phyloP scores from a whole-genome alignment of 1,140 invertebrate genomes.

The Nephila pilipes region DNA sequence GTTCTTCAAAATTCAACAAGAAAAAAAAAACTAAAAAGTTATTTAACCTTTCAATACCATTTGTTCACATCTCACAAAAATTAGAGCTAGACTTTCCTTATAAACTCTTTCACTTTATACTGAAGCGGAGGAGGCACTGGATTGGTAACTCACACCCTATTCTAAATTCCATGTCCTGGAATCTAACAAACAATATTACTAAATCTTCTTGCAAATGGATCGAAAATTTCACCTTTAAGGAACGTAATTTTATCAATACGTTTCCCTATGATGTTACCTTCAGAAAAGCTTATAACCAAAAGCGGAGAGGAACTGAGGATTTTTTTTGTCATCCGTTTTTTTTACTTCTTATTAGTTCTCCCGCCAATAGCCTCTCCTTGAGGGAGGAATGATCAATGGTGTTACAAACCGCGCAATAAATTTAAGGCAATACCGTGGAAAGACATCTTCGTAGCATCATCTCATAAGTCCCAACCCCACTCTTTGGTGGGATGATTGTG shows the following conservation, averaged over 20 bases:
- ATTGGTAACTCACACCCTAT: conserved; percentile 41
- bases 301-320: conserved; percentile 83
- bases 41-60: too few relatives aligned
- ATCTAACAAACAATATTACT: conserved; percentile 81
- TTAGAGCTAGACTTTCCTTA: too few relatives aligned
- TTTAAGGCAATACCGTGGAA: conserved; percentile 51
- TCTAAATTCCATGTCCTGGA: conserved; percentile 66
- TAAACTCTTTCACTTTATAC: neutral
- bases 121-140: neutral
- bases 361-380: conserved; percentile 67
- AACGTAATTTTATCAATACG: conserved; percentile 79
- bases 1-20: too few relatives aligned
- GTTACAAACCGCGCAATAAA: conserved; percentile 84
- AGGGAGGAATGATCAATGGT: conserved; percentile 81
- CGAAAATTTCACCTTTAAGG: conserved; percentile 81
- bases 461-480: conserved; percentile 35
- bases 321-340: conserved; percentile 81
- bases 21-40: too few relatives aligned
- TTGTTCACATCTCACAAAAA: too few relatives aligned
- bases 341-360: conserved; percentile 50
- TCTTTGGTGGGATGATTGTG: conserved; percentile 59
- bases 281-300: conserved; percentile 81
- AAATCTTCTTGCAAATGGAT: conserved; percentile 83
- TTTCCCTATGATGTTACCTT: conserved; percentile 80
- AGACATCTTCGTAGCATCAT: conserved; percentile 22